phyloP scores from a whole-genome alignment of 2,797 vertebrate species.

The Eleutherodactylus coqui region DNA sequence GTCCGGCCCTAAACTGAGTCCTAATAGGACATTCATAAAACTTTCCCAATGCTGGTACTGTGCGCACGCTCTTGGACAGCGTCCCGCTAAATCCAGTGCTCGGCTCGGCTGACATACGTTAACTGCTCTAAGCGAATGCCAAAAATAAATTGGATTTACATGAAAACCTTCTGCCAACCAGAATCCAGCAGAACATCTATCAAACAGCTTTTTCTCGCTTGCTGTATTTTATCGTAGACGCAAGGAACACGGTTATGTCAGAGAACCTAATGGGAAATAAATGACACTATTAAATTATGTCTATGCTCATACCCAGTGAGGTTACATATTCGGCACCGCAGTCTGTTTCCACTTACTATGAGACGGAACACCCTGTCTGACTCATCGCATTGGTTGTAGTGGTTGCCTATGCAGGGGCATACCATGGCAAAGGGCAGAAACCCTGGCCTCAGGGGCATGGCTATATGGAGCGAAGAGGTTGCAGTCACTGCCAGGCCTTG shows the following conservation, averaged over 20 bases:
- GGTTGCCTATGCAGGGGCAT: background rate
- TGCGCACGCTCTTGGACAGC: background rate
- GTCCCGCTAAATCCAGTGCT: background rate
- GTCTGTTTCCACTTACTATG: background rate
- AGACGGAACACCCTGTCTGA: background rate
- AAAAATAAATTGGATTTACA: conserved; percentile 26
- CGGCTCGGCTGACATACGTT: conserved; percentile 3
- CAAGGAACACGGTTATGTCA: conserved; percentile 14
- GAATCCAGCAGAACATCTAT: conserved; percentile 12
- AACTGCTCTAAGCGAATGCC: background rate
- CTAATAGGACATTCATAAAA: background rate
- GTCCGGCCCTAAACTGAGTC: background rate
- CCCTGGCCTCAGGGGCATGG: background rate
- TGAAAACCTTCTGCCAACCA: conserved; percentile 34
- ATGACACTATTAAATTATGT: conserved; percentile 24
- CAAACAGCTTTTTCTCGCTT: background rate
- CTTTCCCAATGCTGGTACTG: background rate
- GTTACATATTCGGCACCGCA: background rate
- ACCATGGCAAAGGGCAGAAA: background rate
- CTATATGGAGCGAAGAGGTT: background rate
- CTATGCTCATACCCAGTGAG: background rate
- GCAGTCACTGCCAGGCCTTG: background rate
- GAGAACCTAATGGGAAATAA: conserved; percentile 28
- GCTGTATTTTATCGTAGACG: conserved; percentile 11
- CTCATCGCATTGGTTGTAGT: background rate